Evolutionary conservation across 1,140 invertebrate genomes (phyloP).

Genomic region (Melanaphis sacchari): DNA sequence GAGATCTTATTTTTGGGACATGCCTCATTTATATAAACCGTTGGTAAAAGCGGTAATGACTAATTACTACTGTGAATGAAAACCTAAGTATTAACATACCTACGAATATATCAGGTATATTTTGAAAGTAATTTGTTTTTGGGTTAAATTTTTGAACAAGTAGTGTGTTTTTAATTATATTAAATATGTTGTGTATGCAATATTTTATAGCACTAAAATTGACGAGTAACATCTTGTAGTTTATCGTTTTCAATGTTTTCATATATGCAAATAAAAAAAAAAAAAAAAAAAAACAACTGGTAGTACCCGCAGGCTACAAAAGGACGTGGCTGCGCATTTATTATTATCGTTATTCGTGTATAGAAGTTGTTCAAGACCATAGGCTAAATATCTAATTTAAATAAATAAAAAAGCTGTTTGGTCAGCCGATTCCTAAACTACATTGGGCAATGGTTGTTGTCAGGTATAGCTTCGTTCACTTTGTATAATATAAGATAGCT

Average conservation of each 20-base stretch:
- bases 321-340: background rate
- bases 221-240: background rate
- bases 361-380: slow-evolving; percentile 6
- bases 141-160: background rate
- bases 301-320: background rate
- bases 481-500: background rate
- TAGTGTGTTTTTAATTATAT: background rate
- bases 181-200: background rate
- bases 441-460: background rate
- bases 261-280: background rate
- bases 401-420: slow-evolving; percentile 14
- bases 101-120: background rate
- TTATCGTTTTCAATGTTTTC: background rate
- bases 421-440: background rate
- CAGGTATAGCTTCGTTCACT: background rate
- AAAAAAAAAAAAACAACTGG: background rate
- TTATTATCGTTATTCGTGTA: background rate
- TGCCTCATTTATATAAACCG: too few species aligned
- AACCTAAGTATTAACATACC: background rate
- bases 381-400: slow-evolving; percentile 10
- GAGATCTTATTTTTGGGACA: too few species aligned
- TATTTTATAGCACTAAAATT: background rate
- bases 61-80: background rate
- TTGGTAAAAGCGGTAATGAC: background rate
- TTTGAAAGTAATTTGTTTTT: background rate